Evolutionary conservation across 1,140 invertebrate species (phyloP).

Genomic region (Megalonaias nervosa): DNA sequence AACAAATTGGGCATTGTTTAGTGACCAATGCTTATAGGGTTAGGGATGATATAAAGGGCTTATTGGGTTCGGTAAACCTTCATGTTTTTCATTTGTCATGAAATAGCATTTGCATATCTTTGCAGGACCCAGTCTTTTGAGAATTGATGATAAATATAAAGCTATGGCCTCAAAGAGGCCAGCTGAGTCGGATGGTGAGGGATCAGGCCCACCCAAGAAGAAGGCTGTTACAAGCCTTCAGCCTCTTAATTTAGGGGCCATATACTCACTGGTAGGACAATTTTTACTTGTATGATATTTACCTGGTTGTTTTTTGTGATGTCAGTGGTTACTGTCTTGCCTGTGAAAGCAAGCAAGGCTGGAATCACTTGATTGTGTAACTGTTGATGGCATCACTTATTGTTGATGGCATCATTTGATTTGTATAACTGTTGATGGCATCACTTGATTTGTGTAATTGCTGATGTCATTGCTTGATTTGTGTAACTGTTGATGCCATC

Average conservation of each 20-base stretch:
- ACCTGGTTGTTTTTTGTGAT: not conserved
- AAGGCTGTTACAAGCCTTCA: slow-evolving; percentile 90
- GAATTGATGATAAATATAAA: not conserved
- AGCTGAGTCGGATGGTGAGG: slow-evolving; percentile 72
- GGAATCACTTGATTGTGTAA: not conserved
- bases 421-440: not conserved
- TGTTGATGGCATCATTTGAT: not conserved
- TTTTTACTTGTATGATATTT: not conserved
- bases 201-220: slow-evolving; percentile 75
- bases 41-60: too few relatives aligned
- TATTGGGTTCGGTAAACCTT: too few relatives aligned
- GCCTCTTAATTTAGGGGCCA: slow-evolving; percentile 91
- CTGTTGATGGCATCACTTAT: not conserved
- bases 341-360: not conserved
- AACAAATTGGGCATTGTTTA: too few relatives aligned
- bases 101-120: not conserved
- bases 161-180: slow-evolving; percentile 77
- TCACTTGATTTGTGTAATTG: not conserved
- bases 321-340: not conserved
- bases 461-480: not conserved
- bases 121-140: not conserved
- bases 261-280: slow-evolving; percentile 82
- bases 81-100: too few relatives aligned
- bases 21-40: too few relatives aligned
- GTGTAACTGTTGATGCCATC: not conserved